A percentile compares a stretch with the other conserved stretches of the same genome.
Conservation (phyloP, 2,113 vertebrate species). For the Lagopus leucura region DNA sequence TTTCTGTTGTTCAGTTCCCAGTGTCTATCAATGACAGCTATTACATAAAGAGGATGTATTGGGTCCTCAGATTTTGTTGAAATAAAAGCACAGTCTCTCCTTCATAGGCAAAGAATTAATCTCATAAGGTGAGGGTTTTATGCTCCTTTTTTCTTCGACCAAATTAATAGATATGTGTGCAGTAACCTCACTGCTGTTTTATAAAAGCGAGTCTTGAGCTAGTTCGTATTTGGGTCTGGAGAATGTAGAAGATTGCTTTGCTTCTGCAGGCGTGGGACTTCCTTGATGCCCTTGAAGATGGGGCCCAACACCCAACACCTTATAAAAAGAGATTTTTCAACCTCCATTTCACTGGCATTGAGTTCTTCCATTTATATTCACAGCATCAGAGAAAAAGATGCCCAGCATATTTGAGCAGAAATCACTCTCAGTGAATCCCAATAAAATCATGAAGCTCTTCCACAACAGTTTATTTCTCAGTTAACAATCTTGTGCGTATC, state of each 20-base stretch:
- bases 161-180: neutral
- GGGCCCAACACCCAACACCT: neutral
- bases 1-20: conserved; percentile 7
- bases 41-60: neutral
- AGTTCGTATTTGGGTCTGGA: neutral
- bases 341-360: neutral
- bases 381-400: neutral
- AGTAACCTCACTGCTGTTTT: neutral
- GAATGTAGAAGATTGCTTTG: neutral
- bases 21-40: neutral
- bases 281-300: neutral
- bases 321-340: neutral
- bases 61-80: neutral
- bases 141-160: neutral
- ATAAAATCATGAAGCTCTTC: neutral
- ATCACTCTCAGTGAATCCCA: neutral
- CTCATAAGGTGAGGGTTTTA: neutral
- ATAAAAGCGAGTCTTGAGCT: neutral
- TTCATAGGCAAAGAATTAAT: neutral
- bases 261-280: neutral
- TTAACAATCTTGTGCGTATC: neutral
- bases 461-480: neutral
- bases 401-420: neutral
- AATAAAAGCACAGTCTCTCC: neutral
- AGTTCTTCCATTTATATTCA: neutral